phyloP scores from a whole-genome alignment of 2,888 invertebrate genomes.

The Nephrotoma flavescens region DNA sequence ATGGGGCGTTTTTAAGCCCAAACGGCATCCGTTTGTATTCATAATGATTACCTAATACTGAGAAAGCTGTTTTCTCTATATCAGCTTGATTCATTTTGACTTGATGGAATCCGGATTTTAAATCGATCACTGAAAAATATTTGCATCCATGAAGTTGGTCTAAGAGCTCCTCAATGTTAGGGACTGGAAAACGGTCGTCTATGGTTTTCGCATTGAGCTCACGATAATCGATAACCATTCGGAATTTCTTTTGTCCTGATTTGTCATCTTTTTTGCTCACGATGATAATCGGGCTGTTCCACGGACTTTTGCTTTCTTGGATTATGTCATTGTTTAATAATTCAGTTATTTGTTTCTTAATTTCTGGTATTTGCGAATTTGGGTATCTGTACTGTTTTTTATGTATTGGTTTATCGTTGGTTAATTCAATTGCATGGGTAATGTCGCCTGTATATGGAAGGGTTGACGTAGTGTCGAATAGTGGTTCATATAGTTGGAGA shows the following conservation, averaged over 20 bases:
- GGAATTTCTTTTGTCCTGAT: background rate
- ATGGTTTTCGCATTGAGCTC: slow-evolving; percentile 9
- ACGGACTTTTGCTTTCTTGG: background rate
- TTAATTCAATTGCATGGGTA: background rate
- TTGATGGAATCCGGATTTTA: background rate
- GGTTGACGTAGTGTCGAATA: background rate
- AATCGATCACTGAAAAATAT: background rate
- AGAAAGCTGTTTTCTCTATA: slow-evolving; percentile 6
- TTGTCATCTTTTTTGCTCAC: background rate
- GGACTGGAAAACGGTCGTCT: background rate
- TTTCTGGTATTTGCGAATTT: background rate
- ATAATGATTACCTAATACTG: slow-evolving; percentile 1
- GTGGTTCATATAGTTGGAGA: background rate
- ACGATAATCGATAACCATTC: background rate
- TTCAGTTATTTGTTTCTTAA: background rate
- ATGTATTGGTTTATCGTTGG: background rate
- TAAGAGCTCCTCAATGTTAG: background rate
- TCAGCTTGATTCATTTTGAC: slow-evolving; percentile 14
- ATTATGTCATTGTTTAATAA: background rate
- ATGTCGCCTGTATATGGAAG: background rate
- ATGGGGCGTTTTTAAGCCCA: background rate
- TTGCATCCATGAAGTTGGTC: background rate
- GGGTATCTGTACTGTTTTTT: background rate
- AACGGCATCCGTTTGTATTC: slow-evolving; percentile 8
- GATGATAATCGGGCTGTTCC: background rate